Base-by-base conservation (phyloP, 2,888 invertebrate species). In the Hypena proboscidalis region DNA sequence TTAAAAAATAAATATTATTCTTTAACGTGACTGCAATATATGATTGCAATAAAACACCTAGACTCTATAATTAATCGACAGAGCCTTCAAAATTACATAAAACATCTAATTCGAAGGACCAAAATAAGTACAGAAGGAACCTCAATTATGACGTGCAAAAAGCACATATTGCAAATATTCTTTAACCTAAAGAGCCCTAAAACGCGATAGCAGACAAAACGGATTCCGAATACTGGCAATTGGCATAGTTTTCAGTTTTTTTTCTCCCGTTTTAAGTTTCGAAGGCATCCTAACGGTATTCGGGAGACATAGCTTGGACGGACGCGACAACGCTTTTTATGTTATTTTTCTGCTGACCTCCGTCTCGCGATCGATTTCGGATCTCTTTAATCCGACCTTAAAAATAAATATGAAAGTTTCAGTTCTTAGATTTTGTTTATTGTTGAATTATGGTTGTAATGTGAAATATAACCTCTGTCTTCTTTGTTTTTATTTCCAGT, bases 201-300 rank as follows among this genome's bases (percentile, higher is more conserved):
- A 78, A 76, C 76, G 69, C 75, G 74, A 78, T 75, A 70, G 80
- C 83, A 83, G 78, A 83, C 88, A 89, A 89, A 90, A 89, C 81
- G 88, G 77, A 90, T 90, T 90, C 90, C 87, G 52, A 75, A 83
- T 79, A 77, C 85, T 85, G 89, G 85, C 90, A 90, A 90, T 90
- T 90, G 89, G 88, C 87, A 90, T 90, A 90, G 90, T 89, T 90
- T 85, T 79, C 73, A 72, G 71, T 72, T 77, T 80, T 78, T 83
- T 85, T 77, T 73, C 63, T 56, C 53, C 69, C 71, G 71, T 83
- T 84, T 88, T 82, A 74, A 75, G 77, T 73, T 70, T 70, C 68
- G 74, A 75, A 76, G 88, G 89, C 82, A 90, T 90, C 80, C 90
- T 90, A 90, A 90, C 90, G 90, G 90, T 88, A 90, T 83, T 74